phyloP scores from a whole-genome alignment of 2,113 vertebrate genomes.

The Perccottus glenii region DNA sequence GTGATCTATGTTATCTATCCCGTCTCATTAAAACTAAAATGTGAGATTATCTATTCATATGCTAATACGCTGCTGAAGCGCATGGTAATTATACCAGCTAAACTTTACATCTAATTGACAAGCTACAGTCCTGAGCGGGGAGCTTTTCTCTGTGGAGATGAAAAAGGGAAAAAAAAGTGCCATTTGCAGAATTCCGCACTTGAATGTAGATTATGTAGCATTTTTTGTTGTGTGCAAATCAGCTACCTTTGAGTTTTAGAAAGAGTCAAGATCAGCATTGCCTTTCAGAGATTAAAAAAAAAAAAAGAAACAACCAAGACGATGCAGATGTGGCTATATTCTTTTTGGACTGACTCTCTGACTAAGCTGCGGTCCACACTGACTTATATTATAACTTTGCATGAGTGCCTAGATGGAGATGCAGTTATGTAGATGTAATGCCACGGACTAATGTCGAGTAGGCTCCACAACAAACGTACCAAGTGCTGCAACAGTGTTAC shows the following conservation, averaged over 20 bases:
- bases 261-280: conserved; percentile 35
- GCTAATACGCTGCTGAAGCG: conserved; percentile 13
- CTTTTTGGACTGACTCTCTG: conserved; percentile 26
- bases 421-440: conserved; percentile 50
- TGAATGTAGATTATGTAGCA: conserved; percentile 23
- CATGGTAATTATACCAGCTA: background rate
- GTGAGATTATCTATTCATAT: conserved; percentile 13
- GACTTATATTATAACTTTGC: conserved; percentile 54
- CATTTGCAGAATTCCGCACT: conserved; percentile 31
- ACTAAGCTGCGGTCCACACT: conserved; percentile 38
- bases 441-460: conserved; percentile 44
- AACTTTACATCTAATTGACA: background rate
- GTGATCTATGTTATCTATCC: conserved; percentile 24
- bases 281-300: conserved; percentile 16
- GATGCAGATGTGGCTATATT: conserved; percentile 42
- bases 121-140: background rate
- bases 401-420: conserved; percentile 42
- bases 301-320: conserved; percentile 18
- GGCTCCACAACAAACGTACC: conserved; percentile 20
- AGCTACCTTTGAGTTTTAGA: conserved; percentile 42
- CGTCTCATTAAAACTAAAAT: conserved; percentile 7
- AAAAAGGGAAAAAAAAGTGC: conserved; percentile 14
- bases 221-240: too few relatives aligned
- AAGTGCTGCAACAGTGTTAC: conserved; percentile 22
- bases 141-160: conserved; percentile 18